Evolutionary conservation across 1,140 invertebrate species (phyloP), one percentile per base, ranked within the genome.

Genomic region (Atta texana): DNA sequence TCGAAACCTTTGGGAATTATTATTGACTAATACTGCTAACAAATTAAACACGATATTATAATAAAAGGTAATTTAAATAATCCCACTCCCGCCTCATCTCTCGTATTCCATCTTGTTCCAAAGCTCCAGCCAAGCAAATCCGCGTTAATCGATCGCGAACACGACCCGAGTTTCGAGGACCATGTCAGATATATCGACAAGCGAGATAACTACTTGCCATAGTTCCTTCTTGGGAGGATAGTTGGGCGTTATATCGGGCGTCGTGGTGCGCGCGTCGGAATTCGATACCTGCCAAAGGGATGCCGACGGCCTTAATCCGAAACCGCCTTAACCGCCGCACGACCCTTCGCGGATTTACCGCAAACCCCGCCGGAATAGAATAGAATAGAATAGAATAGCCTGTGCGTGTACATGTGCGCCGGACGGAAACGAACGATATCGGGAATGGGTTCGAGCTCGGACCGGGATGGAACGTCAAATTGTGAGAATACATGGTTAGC

Each of bases 301-400:
- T 75, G 80, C 80, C 80, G 55, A 82, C 78, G 64, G 68, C 77
- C 85, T 63, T 86, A 86, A 86, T 86, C 74, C 64, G 28, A 81
- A 86, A 86, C 85, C 76, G 55, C 75, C 64, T 86, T 82, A 80
- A 82, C 77, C 85, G 55, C 55, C 63, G 39, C 44, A 34, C 28
- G 12, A 71, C 49, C 55, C 55, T 86, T 63, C 66, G 77, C 77
- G 49, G 76, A 86, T 86, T 80, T 72, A 86, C 66, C 64, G 31
- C 61, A 66, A 64, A 55, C 59, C 55, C 12, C 55, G 21, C 14
- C 80, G 24, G 18, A 28, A 75, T 63, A 55, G 39, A 51, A 82
- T 61, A 63, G 39, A 51, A 82, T 61, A 63, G 80, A 51, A 24
- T n/a, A 18, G 18, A 28, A 74, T 49, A 31, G 68, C 53, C 53